Base-by-base conservation (phyloP, 2,797 vertebrate genomes). In the Phrynocephalus guinanensis region DNA sequence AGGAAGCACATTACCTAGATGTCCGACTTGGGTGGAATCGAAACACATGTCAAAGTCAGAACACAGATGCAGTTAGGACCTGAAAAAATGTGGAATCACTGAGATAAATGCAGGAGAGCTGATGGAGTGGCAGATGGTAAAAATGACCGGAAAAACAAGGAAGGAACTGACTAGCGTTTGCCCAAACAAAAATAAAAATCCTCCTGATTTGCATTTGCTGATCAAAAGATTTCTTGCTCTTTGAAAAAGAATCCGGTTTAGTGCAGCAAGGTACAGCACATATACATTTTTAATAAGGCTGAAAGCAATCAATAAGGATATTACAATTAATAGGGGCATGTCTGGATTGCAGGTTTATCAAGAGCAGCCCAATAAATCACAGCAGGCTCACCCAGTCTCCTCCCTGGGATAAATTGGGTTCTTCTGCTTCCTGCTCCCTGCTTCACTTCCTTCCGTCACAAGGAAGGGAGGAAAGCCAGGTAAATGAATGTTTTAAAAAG, bases 191-290 rank as follows among this genome's bases (percentile, higher is more conserved):
- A 92, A 88, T 92, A 50, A 52, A 85, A 30, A 30, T 78, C 82
- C 63, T 85, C 87, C 93, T 94, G 84, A 94, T 94, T 92, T 95
- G 92, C 89, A 94, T 83, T 93, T 90, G 94, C 93, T 94, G 94
- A 94, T 94, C 80, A 92, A 86, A 87, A 90, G 44, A 89, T 92
- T 93, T 89, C 50, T 93, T 89, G 82, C 70, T 85, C 91, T 93
- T 92, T 93, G 28, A 66, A 75, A 44, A 73, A 77, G 52, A 73
- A 76, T 72, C 33, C 20, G n/a, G 91, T 94, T 93, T 93, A 87
- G 86, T 92, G 90, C 91, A 83, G 4, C 1, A 75, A 90, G 88
- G 85, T 79, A 67, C 75, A 68, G 60, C 60, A 30, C 63, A 85
- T n/a, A 68, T 78, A 68, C 44, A 78, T 85, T 78, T 78, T 77